A percentile compares a stretch with the other conserved stretches of the same genome.
Conservation (phyloP, 1,140 invertebrate genomes). For the Drosophila azteca region DNA sequence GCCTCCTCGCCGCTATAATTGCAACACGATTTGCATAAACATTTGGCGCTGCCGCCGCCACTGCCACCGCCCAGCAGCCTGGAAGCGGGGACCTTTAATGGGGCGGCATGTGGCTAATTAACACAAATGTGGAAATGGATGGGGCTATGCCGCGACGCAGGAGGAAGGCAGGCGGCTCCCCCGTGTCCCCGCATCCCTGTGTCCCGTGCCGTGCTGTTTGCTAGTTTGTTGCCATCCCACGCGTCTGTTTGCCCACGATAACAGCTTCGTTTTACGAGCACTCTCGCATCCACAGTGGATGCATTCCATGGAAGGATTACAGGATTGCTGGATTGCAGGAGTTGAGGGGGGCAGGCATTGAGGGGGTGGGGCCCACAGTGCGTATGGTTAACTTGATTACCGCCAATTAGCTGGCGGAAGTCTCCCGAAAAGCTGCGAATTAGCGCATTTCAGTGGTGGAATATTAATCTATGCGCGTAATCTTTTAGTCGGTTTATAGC, state of each 20-base stretch:
- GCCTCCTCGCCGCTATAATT: constrained; percentile 54
- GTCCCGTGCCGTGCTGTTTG: constrained; percentile 25
- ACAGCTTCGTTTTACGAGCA: constrained; percentile 47
- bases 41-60: constrained; percentile 19
- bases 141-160: neutral
- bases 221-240: constrained; percentile 57
- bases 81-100: constrained; percentile 45
- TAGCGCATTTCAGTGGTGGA: constrained; percentile 55
- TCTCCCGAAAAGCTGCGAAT: constrained; percentile 48
- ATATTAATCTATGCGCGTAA: constrained; percentile 22
- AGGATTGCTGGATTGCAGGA: constrained; percentile 4
- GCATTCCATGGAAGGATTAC: constrained; percentile 10
- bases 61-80: constrained; percentile 38
- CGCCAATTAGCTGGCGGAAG: constrained; percentile 62
- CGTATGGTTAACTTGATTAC: constrained; percentile 79
- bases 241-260: constrained; percentile 74
- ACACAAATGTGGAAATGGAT: constrained; percentile 58
- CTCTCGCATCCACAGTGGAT: constrained; percentile 18
- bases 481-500: constrained; percentile 35
- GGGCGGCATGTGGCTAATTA: constrained; percentile 71
- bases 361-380: constrained; percentile 41
- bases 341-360: neutral
- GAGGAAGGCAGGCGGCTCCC: constrained; percentile 4
- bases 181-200: constrained; percentile 3
- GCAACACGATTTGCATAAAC: constrained; percentile 77